phyloP scores from a whole-genome alignment of 2,888 invertebrate species.

The Serrognathus titanus region DNA sequence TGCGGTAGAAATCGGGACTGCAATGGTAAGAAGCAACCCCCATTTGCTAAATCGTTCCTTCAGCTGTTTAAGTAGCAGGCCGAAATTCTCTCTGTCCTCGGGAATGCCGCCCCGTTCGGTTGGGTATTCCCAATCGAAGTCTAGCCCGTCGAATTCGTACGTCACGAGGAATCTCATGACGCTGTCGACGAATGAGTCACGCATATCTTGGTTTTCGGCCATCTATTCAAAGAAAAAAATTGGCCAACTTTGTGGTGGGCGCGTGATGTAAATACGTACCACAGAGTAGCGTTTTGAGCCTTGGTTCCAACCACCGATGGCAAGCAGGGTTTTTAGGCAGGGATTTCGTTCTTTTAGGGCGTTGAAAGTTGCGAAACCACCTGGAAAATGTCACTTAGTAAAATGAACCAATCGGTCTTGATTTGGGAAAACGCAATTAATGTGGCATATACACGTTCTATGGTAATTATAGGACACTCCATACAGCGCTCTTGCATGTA shows the following conservation, averaged over 20 bases:
- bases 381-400: slow-evolving; percentile 11
- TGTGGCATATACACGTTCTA: no score
- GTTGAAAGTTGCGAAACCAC: slow-evolving; percentile 41
- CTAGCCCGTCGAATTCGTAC: slow-evolving; percentile 52
- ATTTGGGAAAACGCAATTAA: background rate
- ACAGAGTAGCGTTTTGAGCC: slow-evolving; percentile 49
- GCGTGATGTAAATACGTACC: slow-evolving; percentile 29
- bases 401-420: background rate
- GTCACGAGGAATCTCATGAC: slow-evolving; percentile 45
- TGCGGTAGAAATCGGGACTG: slow-evolving; percentile 47
- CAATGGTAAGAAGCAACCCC: slow-evolving; percentile 48
- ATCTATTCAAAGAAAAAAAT: slow-evolving; percentile 38
- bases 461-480: no score
- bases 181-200: slow-evolving; percentile 48
- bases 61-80: slow-evolving; percentile 44
- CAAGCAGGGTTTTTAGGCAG: slow-evolving; percentile 47
- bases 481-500: no score
- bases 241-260: background rate
- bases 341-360: slow-evolving; percentile 47
- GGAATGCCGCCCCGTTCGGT: slow-evolving; percentile 46
- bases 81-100: slow-evolving; percentile 47
- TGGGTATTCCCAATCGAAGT: slow-evolving; percentile 55
- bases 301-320: slow-evolving; percentile 54
- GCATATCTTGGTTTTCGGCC: slow-evolving; percentile 40
- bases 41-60: slow-evolving; percentile 44